Percentiles rank a stretch among this genome's conserved stretches.
These are phyloP conservation scores for Antedon mediterranea DNA, from an alignment of 53 echinoderm and acorn worm species.

Conservation along the genomic window DNA sequence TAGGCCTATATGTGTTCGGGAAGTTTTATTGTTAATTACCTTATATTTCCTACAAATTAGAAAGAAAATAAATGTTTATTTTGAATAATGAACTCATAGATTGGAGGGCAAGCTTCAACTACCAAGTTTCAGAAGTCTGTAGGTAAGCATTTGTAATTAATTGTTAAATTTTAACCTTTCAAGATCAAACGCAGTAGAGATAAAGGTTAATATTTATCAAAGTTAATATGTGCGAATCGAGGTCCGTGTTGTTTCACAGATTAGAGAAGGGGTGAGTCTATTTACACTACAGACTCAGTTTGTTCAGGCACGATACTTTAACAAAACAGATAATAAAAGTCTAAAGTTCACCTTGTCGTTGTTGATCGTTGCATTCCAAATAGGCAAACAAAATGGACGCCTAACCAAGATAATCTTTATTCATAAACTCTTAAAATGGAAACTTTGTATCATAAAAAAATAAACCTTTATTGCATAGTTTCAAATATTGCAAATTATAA, in stretches of 20 bases:
- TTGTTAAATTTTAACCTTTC: no score
- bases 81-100: no score
- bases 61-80: no score
- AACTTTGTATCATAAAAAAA: background rate
- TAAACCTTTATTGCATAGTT: background rate
- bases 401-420: background rate
- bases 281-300: background rate
- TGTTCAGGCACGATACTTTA: background rate
- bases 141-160: no score
- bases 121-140: no score
- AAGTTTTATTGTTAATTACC: no score
- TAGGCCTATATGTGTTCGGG: no score
- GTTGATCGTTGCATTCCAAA: no score
- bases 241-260: background rate
- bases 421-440: background rate
- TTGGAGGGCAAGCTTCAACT: no score
- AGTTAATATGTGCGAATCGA: background rate
- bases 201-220: background rate
- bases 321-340: background rate
- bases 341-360: background rate
- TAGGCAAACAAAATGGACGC: background rate
- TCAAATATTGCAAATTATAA: background rate
- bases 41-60: no score
- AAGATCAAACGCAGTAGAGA: no score
- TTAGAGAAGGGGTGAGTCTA: background rate